phyloP scores from a whole-genome alignment of 1,140 invertebrate genomes.

The Proctacanthus coquilletti region DNA sequence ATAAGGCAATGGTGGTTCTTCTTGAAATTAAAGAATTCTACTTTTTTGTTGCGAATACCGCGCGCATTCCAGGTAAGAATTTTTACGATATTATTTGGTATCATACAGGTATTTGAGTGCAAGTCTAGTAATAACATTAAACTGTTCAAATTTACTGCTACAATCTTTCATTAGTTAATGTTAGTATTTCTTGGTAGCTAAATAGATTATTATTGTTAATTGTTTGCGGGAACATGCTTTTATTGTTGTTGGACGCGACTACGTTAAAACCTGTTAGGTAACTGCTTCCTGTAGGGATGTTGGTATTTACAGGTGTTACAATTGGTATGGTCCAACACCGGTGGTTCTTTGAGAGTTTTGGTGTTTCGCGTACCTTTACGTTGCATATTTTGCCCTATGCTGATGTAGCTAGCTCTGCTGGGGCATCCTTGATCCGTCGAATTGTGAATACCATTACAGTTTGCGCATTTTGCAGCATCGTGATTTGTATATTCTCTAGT shows the following conservation, averaged over 20 bases:
- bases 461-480: constrained; percentile 2
- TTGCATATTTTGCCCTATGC: neutral
- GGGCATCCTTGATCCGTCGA: neutral
- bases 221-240: too few relatives aligned
- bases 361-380: too few relatives aligned
- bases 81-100: constrained; percentile 1
- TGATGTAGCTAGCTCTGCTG: neutral
- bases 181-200: neutral
- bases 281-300: too few relatives aligned
- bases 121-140: neutral
- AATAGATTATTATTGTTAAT: neutral
- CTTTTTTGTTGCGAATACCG: constrained; percentile 5
- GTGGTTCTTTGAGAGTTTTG: too few relatives aligned
- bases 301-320: neutral
- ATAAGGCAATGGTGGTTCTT: neutral
- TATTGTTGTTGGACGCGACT: too few relatives aligned
- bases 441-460: constrained; percentile 1
- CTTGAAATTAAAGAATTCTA: constrained; percentile 2
- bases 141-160: constrained; percentile 3
- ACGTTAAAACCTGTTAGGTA: too few relatives aligned
- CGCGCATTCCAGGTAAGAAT: constrained; percentile 2
- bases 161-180: neutral
- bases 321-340: neutral
- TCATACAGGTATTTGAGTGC: constrained; percentile 1
- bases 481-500: neutral